Percentiles rank a stretch among this genome's conserved stretches.
Conservation (phyloP, 2,888 invertebrate genomes). For the Glomeris marginata region DNA sequence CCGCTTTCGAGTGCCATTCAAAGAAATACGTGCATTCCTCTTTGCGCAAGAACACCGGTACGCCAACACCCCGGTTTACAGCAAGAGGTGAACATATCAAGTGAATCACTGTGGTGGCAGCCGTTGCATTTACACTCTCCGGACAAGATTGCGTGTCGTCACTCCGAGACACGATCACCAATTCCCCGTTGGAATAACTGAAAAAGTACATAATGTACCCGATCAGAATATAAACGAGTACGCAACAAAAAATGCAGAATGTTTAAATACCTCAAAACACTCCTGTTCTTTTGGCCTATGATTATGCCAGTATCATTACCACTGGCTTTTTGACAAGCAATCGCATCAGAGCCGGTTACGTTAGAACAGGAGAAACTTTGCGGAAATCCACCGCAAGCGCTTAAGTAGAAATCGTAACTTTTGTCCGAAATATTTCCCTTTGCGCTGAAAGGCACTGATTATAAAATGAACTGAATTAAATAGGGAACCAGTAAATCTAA, state of each 20-base stretch:
- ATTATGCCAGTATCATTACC: neutral
- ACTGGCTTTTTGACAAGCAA: constrained; percentile 2
- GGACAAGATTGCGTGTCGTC: neutral
- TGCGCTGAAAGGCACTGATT: neutral
- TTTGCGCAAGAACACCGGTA: constrained; percentile 6
- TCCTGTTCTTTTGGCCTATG: constrained; percentile 4
- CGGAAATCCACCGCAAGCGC: constrained; percentile 4
- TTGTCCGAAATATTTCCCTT: neutral
- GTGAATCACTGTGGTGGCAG: constrained; percentile 2
- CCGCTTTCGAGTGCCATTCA: constrained; percentile 8
- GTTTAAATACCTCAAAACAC: constrained; percentile 4
- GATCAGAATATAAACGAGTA: too few species aligned
- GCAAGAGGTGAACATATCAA: constrained; percentile 2
- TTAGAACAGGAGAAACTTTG: neutral
- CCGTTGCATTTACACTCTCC: neutral
- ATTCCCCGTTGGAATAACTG: constrained; percentile 9
- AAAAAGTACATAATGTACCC: too few species aligned
- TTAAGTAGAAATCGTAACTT: constrained; percentile 7
- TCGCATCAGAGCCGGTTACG: neutral
- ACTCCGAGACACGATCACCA: constrained; percentile 4
- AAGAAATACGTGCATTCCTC: constrained; percentile 11
- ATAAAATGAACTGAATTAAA: too few species aligned
- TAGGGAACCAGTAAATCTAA: too few species aligned
- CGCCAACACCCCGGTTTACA: neutral
- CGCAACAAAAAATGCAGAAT: neutral